Evolutionary conservation across 2,888 invertebrate genomes (phyloP), one percentile per base, ranked within the genome.

Genomic region (Trissolcus brochymenae): DNA sequence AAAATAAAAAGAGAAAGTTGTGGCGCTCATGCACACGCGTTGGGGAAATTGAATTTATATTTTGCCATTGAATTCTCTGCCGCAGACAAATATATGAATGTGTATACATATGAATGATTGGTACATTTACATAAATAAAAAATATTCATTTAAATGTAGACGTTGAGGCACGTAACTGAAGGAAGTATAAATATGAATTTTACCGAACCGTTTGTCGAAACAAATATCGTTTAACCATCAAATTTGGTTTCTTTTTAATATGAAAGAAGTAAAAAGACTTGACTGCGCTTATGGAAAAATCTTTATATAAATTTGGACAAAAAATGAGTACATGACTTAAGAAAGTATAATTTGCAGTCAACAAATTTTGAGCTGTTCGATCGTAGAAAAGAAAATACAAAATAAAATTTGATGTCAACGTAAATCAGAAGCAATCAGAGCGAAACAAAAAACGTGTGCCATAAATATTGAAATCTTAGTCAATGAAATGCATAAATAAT

Each of bases 401-500:
- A 21, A 51, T 51, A 21, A 51, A 51, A 14, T 51, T 51, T 51
- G 16, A 16, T 46, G 2, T 17, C 35, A 11, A 51, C 19, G 16
- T 17, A 9, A 51, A 51, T 51, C 35, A 11, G 11, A 35, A 35
- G 35, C 35, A 35, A 35, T 35, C 35, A 51, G 17, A 17, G 14
- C 14, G 17, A 16, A 49, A 9, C 19, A 11, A 51, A 51, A 51
- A 51, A 51, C n/a, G 46, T 51, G 51, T 51, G 51, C 9, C 51
- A 51, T 51, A 51, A 51, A 51, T 51, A 51, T 51, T 17, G 14
- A 51, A 51, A 51, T 19, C 17, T 51, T 51, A 51, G 1, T 51
- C 9, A 19, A 17, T 51, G 51, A 19, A 49, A 49, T 49, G 9
- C 16, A 43, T 43, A 43, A 43, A 46, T 46, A 35, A 35, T 19